These are phyloP conservation scores for Pomacea maculata DNA, from an alignment of 1,140 invertebrate genomes.

Conservation along the genomic window DNA sequence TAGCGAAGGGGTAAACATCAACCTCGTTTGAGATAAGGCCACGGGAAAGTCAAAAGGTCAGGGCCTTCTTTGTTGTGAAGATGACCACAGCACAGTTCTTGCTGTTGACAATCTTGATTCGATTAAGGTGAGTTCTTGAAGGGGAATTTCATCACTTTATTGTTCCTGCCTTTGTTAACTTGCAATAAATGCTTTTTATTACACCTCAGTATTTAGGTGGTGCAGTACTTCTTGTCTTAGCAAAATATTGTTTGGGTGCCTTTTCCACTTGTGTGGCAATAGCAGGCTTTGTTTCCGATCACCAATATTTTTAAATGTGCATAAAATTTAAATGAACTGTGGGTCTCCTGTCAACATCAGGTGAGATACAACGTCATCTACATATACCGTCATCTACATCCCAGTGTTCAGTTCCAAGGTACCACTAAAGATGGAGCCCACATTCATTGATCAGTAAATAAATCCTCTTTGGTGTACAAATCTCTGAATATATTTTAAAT, in stretches of 20 bases:
- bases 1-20: constrained; percentile 97
- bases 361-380: no score
- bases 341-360: no score
- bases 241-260: background rate
- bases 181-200: background rate
- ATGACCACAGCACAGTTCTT: constrained; percentile 94
- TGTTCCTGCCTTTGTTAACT: background rate
- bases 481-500: no score
- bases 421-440: no score
- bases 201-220: background rate
- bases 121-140: constrained; percentile 75
- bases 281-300: background rate
- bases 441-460: no score
- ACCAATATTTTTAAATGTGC: no score
- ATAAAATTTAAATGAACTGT: no score
- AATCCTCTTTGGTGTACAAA: no score
- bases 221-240: background rate
- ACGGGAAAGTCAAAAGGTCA: constrained; percentile 97
- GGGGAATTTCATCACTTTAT: background rate
- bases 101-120: constrained; percentile 98
- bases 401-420: no score
- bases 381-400: no score
- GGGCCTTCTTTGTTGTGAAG: constrained; percentile 97
- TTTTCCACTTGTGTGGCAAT: background rate
- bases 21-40: constrained; percentile 91